Evolutionary conservation across 2,888 invertebrate species (phyloP), one percentile per base, ranked within the genome.

Genomic region (Panopea generosa): DNA sequence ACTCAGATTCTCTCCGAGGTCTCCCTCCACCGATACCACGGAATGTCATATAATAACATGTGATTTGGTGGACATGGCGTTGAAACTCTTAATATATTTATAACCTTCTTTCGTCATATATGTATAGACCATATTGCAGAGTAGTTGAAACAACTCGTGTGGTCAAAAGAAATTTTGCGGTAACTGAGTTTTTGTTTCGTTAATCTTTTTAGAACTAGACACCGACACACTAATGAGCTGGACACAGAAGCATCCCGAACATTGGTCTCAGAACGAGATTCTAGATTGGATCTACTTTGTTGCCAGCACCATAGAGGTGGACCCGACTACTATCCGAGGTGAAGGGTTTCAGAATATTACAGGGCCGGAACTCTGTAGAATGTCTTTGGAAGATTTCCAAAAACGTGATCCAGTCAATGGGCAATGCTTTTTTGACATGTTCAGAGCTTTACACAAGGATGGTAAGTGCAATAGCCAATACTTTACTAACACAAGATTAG

Each of bases 271-370:
- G 33, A 72, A 66, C 7, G 88, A 89, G 56, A 87, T 89, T 3
- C 72, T 89, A 26, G 89, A 89, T 82, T 89, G 89, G 89, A 76
- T 88, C 6, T 88, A 85, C 61, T 87, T 77, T 67, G 80, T 86
- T 27, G 87, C 86, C 0, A 84, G 86, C 66, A 82, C 86, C 14
- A 73, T 84, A 20, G 73, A 80, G 14, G 72, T 88, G n/a, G 87
- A 89, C 74, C 84, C 84, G 62, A 73, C 84, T 14, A 84, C 85
- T 49, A 82, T 89, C 60, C 53, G 87, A 27, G 88, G 85, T 26
- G 89, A 89, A 78, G 86, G 85, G 22, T 89, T 89, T 74, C 88
- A 89, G 71, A 83, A 82, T 26, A 73, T 87, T 2, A 82, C 82
- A 4, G 89, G 89, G 4, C 61, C 80, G 11, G 83, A 88, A 62